Percentiles rank a stretch among this genome's conserved stretches.
These are phyloP conservation scores for Oxyura jamaicensis DNA, from an alignment of 2,113 vertebrate species.

Conservation along the genomic window DNA sequence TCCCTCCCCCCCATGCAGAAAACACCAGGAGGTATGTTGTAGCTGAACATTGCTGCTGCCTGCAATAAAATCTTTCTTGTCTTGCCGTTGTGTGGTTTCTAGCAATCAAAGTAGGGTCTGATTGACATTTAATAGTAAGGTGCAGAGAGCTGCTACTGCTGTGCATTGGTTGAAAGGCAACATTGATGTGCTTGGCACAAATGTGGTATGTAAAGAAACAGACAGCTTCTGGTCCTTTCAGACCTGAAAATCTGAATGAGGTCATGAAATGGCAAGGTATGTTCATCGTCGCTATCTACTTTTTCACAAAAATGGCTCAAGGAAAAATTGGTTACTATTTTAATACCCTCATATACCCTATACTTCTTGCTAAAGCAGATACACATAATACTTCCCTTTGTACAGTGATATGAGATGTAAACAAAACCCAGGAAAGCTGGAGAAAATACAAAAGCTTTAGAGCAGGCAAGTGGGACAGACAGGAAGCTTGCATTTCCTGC, in stretches of 20 bases:
- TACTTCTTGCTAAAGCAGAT: not conserved
- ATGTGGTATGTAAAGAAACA: fast-evolving
- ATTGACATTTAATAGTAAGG: not conserved
- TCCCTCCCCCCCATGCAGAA: fast-evolving
- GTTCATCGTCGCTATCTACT: not conserved
- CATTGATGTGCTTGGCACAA: not conserved
- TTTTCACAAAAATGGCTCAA: not conserved
- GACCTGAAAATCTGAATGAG: not conserved
- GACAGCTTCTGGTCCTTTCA: not conserved
- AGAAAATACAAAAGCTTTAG: not conserved
- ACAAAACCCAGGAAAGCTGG: not conserved
- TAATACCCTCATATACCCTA: not conserved
- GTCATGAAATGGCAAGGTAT: not conserved
- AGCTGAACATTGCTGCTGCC: not conserved
- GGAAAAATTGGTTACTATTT: not conserved
- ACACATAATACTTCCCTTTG: not conserved
- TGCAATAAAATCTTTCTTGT: not conserved
- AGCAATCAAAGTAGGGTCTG: not conserved
- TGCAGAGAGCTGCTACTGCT: not conserved
- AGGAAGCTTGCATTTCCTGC: not conserved
- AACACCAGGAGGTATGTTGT: not conserved
- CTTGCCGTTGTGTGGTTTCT: not conserved
- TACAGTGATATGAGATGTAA: not conserved
- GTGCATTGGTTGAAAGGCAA: fast-evolving
- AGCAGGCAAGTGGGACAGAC: not conserved